Conservation (phyloP, 2,797 vertebrate species). For the Helostoma temminkii region DNA sequence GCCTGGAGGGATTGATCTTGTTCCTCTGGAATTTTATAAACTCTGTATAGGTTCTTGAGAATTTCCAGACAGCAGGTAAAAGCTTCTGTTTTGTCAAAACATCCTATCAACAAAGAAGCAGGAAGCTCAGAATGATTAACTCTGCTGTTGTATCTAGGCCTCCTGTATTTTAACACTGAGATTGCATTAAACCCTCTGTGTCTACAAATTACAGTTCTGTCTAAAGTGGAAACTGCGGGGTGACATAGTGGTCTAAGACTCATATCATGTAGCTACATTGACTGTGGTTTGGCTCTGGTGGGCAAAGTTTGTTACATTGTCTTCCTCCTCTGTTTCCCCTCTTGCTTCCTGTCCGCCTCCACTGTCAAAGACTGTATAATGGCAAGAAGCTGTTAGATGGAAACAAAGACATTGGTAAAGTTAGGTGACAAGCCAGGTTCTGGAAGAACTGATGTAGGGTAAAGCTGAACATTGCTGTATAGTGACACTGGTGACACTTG, state of each 20-base stretch:
- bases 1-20: neutral
- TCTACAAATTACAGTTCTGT: neutral
- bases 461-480: neutral
- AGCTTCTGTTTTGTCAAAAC: slow-evolving; percentile 8
- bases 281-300: slow-evolving; percentile 5
- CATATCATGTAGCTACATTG: slow-evolving; percentile 17
- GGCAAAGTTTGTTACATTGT: slow-evolving; percentile 28
- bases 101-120: slow-evolving; percentile 15
- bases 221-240: slow-evolving; percentile 37
- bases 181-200: neutral
- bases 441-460: neutral
- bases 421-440: neutral
- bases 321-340: slow-evolving; percentile 3
- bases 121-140: slow-evolving; percentile 23
- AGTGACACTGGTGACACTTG: too few species aligned
- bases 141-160: neutral
- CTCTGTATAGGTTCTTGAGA: neutral
- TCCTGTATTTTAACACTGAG: neutral
- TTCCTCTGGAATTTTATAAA: slow-evolving; percentile 26
- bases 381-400: slow-evolving; percentile 13
- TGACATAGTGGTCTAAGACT: slow-evolving; percentile 1
- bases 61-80: slow-evolving; percentile 1
- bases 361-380: slow-evolving; percentile 17
- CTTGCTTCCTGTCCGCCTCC: slow-evolving; percentile 36
- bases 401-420: slow-evolving; percentile 13